Percentiles rank a stretch among this genome's conserved stretches.
Conservation (phyloP, 2,888 invertebrate genomes). For the Eristalis intricaria region DNA sequence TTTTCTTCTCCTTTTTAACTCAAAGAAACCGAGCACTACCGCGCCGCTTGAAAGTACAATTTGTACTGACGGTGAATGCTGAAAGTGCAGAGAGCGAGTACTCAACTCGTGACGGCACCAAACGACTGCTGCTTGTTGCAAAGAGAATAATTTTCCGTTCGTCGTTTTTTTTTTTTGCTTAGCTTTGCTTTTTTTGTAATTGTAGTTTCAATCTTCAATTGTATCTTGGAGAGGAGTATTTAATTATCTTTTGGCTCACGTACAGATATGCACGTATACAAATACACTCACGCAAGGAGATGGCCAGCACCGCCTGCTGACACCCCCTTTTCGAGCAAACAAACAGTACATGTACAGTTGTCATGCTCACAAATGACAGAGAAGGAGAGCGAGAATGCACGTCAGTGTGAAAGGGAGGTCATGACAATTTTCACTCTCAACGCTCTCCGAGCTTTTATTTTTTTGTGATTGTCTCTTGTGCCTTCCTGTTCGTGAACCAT, state of each 20-base stretch:
- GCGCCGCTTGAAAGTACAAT: slow-evolving; percentile 78
- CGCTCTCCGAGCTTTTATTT: slow-evolving; percentile 15
- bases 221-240: slow-evolving; percentile 50
- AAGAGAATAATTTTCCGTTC: slow-evolving; percentile 46
- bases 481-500: slow-evolving; percentile 25
- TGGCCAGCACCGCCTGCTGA: slow-evolving; percentile 14
- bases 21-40: slow-evolving; percentile 73
- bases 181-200: slow-evolving; percentile 28
- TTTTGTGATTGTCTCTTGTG: slow-evolving; percentile 10
- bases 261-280: slow-evolving; percentile 10
- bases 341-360: slow-evolving; percentile 46
- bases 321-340: slow-evolving; percentile 61
- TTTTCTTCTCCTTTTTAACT: background rate
- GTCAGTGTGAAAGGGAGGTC: background rate
- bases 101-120: background rate
- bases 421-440: background rate
- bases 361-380: background rate
- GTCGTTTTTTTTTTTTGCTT: slow-evolving; percentile 7
- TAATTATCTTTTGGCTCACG: slow-evolving; percentile 20
- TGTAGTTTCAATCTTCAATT: slow-evolving; percentile 52
- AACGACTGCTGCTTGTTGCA: background rate
- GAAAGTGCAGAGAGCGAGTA: background rate
- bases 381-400: background rate
- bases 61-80: slow-evolving; percentile 74
- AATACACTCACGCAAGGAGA: background rate